Evolutionary conservation across 2,888 invertebrate genomes (phyloP), one percentile per base, ranked within the genome.

Genomic region (Apotomis capreana): DNA sequence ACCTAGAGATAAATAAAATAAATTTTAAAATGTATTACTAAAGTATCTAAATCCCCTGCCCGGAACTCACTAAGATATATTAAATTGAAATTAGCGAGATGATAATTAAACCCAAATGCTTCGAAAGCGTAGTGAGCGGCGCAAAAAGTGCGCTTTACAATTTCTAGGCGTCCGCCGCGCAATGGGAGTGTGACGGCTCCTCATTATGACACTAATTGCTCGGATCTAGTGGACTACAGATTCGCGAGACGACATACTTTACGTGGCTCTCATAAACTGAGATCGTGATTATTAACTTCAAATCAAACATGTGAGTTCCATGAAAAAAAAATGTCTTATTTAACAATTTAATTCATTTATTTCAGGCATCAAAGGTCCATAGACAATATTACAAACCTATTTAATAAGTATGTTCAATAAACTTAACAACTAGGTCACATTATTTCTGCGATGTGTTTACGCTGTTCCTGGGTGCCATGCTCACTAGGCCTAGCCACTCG

Each of bases 141-240:
- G 70, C 37, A 71, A 71, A 71, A 71, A 70, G 8, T 26, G 64
- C 37, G 58, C 67, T n/a, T 64, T 58, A 54, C 59, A 58, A 64
- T 64, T 44, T 70, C 70, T 65, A 65, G 64, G 70, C 51, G 61
- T 57, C 57, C 9, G 12, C 67, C 61, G 37, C 13, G 61, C 46
- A 85, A 87, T 82, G 85, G 82, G 87, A 84, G 79, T 87, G 86
- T 86, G 86, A 86, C 85, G 79, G 71, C 71, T 69, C 70, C 75
- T 67, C 77, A 76, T 77, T 73, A 74, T 73, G 68, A 69, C 74
- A 76, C 74, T 74, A 77, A 65, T 76, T 75, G 70, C 68, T 74
- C 44, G 57, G 72, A 73, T 64, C 58, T 68, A 63, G 49, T 51
- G 54, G 6, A 40, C 5, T 40, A 40, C 40, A 15, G 15, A 58